phyloP scores from a whole-genome alignment of 1,140 invertebrate genomes.

The Rhynchophorus ferrugineus region DNA sequence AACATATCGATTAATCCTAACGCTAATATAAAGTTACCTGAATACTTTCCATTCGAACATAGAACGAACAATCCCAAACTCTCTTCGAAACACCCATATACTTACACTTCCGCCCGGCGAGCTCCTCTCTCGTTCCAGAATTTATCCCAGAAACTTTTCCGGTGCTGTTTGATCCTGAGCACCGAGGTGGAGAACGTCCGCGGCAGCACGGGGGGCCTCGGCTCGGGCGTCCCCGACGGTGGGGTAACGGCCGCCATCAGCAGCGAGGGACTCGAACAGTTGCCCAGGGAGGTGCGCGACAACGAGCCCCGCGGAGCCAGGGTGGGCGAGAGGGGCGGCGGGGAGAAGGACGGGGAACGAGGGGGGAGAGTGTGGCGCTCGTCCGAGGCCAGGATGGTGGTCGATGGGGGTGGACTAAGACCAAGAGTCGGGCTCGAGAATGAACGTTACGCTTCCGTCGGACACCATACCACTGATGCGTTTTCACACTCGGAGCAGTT shows the following conservation, averaged over 20 bases:
- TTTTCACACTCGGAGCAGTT: neutral
- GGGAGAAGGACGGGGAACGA: conserved; percentile 27
- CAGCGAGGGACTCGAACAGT: conserved; percentile 45
- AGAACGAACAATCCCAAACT: no score
- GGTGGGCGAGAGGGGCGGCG: conserved; percentile 31
- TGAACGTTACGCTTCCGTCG: conserved; percentile 1
- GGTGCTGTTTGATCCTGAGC: conserved; percentile 58
- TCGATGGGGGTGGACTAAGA: neutral
- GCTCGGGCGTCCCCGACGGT: conserved; percentile 33
- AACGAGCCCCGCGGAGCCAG: conserved; percentile 33
- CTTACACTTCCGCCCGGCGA: conserved; percentile 32
- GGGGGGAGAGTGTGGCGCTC: conserved; percentile 10
- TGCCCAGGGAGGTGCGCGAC: conserved; percentile 37
- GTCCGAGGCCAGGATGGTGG: conserved; percentile 32
- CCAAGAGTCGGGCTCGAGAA: neutral
- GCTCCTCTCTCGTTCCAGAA: conserved; percentile 62
- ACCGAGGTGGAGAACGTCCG: conserved; percentile 72
- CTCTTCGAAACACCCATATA: no score
- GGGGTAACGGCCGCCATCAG: conserved; percentile 47
- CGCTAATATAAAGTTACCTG: no score
- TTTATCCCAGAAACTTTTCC: conserved; percentile 74
- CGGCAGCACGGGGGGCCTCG: conserved; percentile 48
- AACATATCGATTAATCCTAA: no score
- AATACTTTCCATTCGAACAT: no score
- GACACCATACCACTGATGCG: neutral